phyloP scores from a whole-genome alignment of 1,140 invertebrate species.

The Papilio helenus region DNA sequence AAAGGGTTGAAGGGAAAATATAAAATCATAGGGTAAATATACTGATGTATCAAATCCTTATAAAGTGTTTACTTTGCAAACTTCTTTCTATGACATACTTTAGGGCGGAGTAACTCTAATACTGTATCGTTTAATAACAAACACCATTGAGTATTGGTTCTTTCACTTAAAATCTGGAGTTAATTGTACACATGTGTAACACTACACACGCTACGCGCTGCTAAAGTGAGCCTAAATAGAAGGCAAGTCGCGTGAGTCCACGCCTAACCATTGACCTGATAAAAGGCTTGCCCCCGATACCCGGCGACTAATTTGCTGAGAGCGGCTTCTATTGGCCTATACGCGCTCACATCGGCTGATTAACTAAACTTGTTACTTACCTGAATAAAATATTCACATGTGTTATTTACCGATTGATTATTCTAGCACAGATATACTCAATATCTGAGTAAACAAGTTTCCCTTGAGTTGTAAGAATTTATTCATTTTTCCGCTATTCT shows the following conservation, averaged over 20 bases:
- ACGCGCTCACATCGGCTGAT: conserved; percentile 22
- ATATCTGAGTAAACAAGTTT: background rate
- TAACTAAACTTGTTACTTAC: conserved; percentile 35
- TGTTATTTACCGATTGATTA: background rate
- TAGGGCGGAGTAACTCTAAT: background rate
- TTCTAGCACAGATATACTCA: background rate
- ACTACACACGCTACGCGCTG: background rate
- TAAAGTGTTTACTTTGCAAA: background rate
- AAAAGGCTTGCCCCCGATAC: conserved; percentile 56
- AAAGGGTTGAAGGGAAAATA: background rate
- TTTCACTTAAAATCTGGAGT: background rate
- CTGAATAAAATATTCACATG: conserved; percentile 11
- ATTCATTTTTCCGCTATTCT: too few species aligned
- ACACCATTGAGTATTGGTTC: background rate
- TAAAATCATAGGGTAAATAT: background rate
- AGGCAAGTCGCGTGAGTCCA: conserved; percentile 55
- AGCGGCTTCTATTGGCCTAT: conserved; percentile 43
- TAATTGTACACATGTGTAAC: background rate
- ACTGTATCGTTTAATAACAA: background rate
- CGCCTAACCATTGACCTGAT: conserved; percentile 64
- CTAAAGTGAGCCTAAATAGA: conserved; percentile 7
- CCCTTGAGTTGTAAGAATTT: background rate
- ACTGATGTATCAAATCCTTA: background rate
- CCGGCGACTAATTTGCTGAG: conserved; percentile 48
- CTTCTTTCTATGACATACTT: background rate